A percentile compares a stretch with the other conserved stretches of the same genome.
These are phyloP conservation scores for Dexiosoma caninum DNA, from an alignment of 2,888 invertebrate species.

Conservation along the genomic window DNA sequence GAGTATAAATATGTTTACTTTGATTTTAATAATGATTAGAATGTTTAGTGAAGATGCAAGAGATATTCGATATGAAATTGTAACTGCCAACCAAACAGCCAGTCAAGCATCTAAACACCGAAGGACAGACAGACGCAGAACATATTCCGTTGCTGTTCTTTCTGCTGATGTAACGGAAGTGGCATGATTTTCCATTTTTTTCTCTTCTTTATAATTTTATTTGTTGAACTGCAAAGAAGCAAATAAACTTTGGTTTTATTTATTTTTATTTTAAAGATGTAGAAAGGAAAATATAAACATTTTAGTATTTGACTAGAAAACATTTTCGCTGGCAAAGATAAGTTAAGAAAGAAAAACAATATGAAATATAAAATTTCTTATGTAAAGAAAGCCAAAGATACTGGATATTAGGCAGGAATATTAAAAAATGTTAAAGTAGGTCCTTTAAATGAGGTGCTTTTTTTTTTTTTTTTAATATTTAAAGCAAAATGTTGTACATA, in stretches of 20 bases:
- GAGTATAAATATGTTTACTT: constrained; percentile 26
- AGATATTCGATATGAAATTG: constrained; percentile 43
- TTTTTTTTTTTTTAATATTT: no score
- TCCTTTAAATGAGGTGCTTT: not conserved
- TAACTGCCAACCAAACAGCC: not conserved
- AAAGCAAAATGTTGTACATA: no score
- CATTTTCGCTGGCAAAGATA: not conserved
- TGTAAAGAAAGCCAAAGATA: not conserved
- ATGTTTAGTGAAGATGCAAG: constrained; percentile 45
- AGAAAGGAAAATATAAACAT: constrained; percentile 18
- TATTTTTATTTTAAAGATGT: constrained; percentile 18
- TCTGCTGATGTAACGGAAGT: constrained; percentile 51
- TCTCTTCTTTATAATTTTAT: constrained; percentile 23
- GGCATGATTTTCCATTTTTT: constrained; percentile 31
- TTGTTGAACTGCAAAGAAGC: constrained; percentile 48
- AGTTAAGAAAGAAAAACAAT: constrained; percentile 6
- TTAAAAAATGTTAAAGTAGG: no score
- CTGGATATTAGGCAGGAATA: no score
- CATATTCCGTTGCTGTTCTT: not conserved
- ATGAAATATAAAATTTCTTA: not conserved
- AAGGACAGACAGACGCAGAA: not conserved
- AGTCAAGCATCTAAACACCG: not conserved
- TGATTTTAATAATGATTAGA: constrained; percentile 53
- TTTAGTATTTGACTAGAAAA: not conserved
- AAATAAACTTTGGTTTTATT: constrained; percentile 49